Conservation (phyloP, 1,140 invertebrate genomes). For the Cepaea nemoralis region DNA sequence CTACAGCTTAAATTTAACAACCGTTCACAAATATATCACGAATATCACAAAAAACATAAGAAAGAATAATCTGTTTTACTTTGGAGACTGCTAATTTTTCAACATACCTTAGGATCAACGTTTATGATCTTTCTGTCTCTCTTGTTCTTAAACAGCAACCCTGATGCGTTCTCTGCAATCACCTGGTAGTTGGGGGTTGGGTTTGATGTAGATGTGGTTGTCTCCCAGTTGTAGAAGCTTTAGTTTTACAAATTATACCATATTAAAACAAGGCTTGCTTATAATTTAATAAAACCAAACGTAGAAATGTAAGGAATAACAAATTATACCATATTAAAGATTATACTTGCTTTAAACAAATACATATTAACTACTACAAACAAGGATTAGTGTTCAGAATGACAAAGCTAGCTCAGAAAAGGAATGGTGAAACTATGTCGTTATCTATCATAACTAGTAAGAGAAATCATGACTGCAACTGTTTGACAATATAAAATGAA, state of each 20-base stretch:
- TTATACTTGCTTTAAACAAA: too few relatives aligned
- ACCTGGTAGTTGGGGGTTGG: conserved; percentile 80
- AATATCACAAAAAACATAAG: not conserved
- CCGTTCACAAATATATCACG: not conserved
- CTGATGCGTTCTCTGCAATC: conserved; percentile 77
- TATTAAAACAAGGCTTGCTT: not conserved
- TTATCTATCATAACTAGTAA: too few relatives aligned
- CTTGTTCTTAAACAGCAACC: conserved; percentile 77
- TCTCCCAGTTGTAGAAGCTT: conserved; percentile 80
- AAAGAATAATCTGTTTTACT: not conserved
- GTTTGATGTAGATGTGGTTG: conserved; percentile 77
- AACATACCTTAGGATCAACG: conserved; percentile 71
- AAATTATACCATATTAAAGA: not conserved
- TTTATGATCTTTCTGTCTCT: conserved; percentile 73
- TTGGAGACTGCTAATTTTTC: too few relatives aligned
- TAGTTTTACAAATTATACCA: conserved; percentile 43
- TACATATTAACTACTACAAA: too few relatives aligned
- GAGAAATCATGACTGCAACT: too few relatives aligned
- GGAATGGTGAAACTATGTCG: too few relatives aligned
- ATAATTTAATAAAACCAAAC: not conserved
- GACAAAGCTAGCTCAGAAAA: too few relatives aligned
- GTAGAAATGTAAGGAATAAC: not conserved
- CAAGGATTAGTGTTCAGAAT: too few relatives aligned
- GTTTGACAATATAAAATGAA: too few relatives aligned
- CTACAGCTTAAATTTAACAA: not conserved